These are phyloP conservation scores for Otus sunia DNA, from an alignment of 2,113 vertebrate species.

Conservation along the genomic window DNA sequence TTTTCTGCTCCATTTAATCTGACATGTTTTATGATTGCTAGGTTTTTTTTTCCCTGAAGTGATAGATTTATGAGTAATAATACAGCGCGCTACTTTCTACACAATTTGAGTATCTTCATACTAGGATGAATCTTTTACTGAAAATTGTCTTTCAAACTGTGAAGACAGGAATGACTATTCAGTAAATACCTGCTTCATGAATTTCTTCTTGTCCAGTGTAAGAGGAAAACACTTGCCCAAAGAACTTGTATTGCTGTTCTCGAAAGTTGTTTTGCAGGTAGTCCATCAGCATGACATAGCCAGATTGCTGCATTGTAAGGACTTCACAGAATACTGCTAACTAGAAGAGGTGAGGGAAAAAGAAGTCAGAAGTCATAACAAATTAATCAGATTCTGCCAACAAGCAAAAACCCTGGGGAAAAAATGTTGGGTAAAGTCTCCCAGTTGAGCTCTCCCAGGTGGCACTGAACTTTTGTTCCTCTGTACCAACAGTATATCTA, in stretches of 20 bases:
- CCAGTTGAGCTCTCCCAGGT: neutral
- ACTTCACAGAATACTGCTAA: conserved; percentile 94
- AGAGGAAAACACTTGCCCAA: conserved; percentile 93
- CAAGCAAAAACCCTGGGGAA: neutral
- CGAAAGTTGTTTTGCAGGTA: conserved; percentile 97
- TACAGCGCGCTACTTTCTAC: neutral
- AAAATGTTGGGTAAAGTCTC: neutral
- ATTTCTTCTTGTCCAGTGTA: conserved; percentile 94
- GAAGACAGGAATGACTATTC: neutral
- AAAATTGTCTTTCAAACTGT: neutral
- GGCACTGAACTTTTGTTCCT: neutral
- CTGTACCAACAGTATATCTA: neutral
- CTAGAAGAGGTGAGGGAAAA: conserved; percentile 64
- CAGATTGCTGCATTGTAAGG: conserved; percentile 97
- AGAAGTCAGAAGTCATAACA: neutral
- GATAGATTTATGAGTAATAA: conserved; percentile 35
- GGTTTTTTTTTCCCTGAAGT: neutral
- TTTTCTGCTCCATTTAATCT: conserved; percentile 50
- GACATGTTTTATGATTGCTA: neutral
- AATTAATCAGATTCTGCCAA: neutral
- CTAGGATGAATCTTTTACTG: neutral
- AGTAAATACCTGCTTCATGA: conserved; percentile 82
- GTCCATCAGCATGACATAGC: conserved; percentile 97
- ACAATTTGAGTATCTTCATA: neutral
- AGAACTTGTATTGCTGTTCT: conserved; percentile 89